Conservation (phyloP, 2,888 invertebrate genomes). For the Nowickia ferox region DNA sequence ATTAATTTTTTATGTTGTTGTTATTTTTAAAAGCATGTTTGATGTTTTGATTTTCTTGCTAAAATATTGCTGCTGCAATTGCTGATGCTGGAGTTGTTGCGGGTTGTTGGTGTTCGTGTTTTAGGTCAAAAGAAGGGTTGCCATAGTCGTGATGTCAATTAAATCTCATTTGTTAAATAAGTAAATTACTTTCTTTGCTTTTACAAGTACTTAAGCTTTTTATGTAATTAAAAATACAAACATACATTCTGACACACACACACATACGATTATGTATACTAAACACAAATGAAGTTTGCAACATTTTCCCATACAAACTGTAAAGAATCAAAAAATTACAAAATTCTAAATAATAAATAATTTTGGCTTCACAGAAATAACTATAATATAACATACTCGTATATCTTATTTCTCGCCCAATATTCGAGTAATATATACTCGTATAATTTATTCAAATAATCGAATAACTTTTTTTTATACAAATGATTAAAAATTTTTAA, state of each 20-base stretch:
- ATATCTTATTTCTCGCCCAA: too few relatives aligned
- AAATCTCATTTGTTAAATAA: conserved; percentile 40
- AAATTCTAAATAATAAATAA: too few relatives aligned
- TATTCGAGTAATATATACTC: too few relatives aligned
- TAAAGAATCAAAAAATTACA: too few relatives aligned
- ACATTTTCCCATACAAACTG: too few relatives aligned
- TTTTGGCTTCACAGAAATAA: too few relatives aligned
- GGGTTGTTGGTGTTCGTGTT: conserved; percentile 18
- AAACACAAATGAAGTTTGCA: neutral
- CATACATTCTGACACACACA: too few relatives aligned
- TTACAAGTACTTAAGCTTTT: neutral
- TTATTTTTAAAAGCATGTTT: conserved; percentile 39
- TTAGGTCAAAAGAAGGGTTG: conserved; percentile 30
- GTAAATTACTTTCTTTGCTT: neutral
- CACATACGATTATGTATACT: neutral
- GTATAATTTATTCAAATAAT: too few relatives aligned
- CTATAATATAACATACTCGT: too few relatives aligned
- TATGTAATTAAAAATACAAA: too few relatives aligned
- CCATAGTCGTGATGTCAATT: conserved; percentile 31
- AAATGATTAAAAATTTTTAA: too few relatives aligned
- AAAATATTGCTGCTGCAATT: neutral
- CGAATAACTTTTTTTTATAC: too few relatives aligned
- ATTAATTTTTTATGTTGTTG: conserved; percentile 17
- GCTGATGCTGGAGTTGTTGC: neutral
- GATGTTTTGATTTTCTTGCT: conserved; percentile 58